Percentiles rank a stretch among this genome's conserved stretches.
Evolutionary conservation across 2,797 vertebrate species (phyloP).

Genomic region (Rallus crepitans): DNA sequence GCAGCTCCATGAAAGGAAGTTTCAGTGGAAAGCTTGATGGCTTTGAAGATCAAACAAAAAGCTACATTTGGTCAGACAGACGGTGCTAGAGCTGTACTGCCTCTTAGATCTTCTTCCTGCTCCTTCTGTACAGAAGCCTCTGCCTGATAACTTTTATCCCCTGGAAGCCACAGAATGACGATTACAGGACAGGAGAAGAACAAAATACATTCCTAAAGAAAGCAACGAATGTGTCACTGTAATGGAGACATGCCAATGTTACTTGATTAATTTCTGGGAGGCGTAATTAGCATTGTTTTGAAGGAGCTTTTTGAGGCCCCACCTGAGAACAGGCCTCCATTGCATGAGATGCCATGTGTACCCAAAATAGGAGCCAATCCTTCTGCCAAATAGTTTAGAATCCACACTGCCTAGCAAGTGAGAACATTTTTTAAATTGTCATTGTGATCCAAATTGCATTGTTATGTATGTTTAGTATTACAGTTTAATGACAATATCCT

Average conservation of each 20-base stretch:
- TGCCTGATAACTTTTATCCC: background rate
- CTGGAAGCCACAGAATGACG: background rate
- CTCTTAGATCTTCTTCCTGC: background rate
- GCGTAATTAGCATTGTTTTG: background rate
- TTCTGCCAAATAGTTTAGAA: background rate
- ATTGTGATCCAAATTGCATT: background rate
- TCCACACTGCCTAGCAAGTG: rapidly evolving
- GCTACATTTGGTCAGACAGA: background rate
- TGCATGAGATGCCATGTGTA: background rate
- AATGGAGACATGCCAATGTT: background rate
- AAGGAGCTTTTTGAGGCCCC: background rate
- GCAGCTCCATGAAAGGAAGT: background rate
- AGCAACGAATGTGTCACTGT: conserved; percentile 7
- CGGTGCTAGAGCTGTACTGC: background rate
- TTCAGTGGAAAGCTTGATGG: background rate
- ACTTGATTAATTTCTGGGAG: conserved; percentile 34
- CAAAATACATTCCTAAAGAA: conserved; percentile 33
- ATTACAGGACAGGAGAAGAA: background rate
- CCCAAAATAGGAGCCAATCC: background rate
- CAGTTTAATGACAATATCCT: background rate
- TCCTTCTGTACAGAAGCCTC: background rate
- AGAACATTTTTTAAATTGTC: background rate
- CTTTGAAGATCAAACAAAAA: background rate
- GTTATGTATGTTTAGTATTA: background rate
- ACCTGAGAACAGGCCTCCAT: background rate